Evolutionary conservation across 2,113 vertebrate species (phyloP), one percentile per base, ranked within the genome.

Genomic region (Carlito syrichta): DNA sequence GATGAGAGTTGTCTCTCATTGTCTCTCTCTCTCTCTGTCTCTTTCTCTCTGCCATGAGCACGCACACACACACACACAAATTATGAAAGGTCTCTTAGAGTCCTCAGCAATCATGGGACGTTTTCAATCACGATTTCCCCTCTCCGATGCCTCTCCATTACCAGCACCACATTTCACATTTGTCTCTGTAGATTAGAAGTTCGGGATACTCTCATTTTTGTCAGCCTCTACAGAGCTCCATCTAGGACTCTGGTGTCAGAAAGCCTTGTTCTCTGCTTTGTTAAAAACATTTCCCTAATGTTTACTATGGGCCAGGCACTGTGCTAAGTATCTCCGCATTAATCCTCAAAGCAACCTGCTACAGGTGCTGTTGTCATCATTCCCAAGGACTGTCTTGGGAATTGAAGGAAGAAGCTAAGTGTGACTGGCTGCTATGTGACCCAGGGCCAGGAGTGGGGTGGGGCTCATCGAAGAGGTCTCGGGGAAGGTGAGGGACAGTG

Each of bases 231-330:
- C 27, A 66, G 58, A 86, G 12, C 40, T 93, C n/a, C 23, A 50
- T 71, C 52, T 84, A 63, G 32, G 63, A 89, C 79, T 81, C 40
- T 69, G 3, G 32, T 27, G 9, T 83, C 35, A 93, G 69, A 93
- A 93, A 43, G n/a, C n/a, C n/a, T n/a, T n/a, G n/a, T n/a, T n/a
- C 43, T 73, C 52, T 89, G 73, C n/a, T 95, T 83, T 86, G 56
- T 54, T 38, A 8, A 62, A 76, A 58, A 77, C 68, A 86, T 38
- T 76, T 4, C 14, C 68, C 45, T 23, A 73, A 27, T 16, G 60
- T 89, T 71, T 60, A 35, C 74, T 62, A 0, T 66, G 83, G 82
- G 2, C 27, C 32, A 87, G 23, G 32, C 32, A 40, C n/a, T 58
- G 1, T 85, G 89, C n/a, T 71, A 81, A 48, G 43, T 84, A 32